A percentile compares a stretch with the other conserved stretches of the same genome.
Conservation (phyloP, 1,140 invertebrate genomes). For the Platorchestia sp. region DNA sequence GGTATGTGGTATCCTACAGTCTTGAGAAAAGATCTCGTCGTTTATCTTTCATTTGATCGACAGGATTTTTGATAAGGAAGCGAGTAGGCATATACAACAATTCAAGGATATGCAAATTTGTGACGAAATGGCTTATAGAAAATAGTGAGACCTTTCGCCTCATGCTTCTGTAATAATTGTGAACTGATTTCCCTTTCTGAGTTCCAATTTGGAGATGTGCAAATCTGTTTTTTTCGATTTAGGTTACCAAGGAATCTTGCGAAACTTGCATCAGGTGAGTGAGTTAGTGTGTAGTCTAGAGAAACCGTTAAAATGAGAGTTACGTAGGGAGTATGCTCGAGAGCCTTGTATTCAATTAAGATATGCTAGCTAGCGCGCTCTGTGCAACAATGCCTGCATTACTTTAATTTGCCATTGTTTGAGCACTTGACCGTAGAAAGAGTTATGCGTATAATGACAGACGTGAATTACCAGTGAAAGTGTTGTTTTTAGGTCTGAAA, state of each 20-base stretch:
- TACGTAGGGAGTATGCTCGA: neutral
- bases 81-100: neutral
- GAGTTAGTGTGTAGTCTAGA: neutral
- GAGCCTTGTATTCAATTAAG: neutral
- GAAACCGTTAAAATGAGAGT: neutral
- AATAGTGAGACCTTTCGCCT: neutral
- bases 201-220: neutral
- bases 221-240: neutral
- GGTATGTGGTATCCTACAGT: neutral
- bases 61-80: neutral
- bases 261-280: neutral
- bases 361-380: neutral
- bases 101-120: neutral
- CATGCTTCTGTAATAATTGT: neutral
- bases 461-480: neutral
- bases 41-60: neutral
- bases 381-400: neutral
- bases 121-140: neutral
- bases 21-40: neutral
- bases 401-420: neutral
- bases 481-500: neutral
- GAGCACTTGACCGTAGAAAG: neutral
- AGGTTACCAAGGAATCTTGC: neutral
- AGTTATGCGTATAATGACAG: neutral
- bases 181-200: neutral